Base-by-base conservation (phyloP, 2,797 vertebrate genomes). In the Saxicola maurus region DNA sequence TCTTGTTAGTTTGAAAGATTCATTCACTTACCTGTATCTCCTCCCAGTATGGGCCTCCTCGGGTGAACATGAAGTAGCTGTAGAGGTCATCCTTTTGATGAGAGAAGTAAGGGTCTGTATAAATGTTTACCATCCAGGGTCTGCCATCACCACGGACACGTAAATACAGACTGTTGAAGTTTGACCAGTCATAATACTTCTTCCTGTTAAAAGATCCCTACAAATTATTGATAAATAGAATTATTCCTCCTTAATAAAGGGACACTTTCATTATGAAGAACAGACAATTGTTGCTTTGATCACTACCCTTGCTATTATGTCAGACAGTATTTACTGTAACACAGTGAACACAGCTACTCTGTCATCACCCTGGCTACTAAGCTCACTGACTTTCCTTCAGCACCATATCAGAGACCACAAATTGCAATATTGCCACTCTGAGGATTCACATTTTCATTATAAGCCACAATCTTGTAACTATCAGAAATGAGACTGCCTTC, bases 41-140 rank as follows among this genome's bases (percentile, higher is more conserved):
- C 87, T 99, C 98, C 99, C 99, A 99, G 95, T 99, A 99, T 0
- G 99, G 99, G 4, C 99, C 99, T 45, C 99, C 99, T 24, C 98
- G 97, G 9, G 99, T 99, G 85, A 98, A 99, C 95, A 99, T 96
- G 94, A 99, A 99, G 88, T 99, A 99, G 94, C 93, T 98, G 97
- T 99, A 99, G 6, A 99, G 91, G 68, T 99, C 98, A n/a, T 99
- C 97, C 91, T 96, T 98, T 51, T 97, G 97, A 86, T 98, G 98
- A 35, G 98, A 94, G 92, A 97, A 98, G 93, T 97, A 98, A 0
- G 96, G 98, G 55, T 98, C 98, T 21, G 97, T 45, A 13, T 84
- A 96, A 28, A 99, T 96, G 92, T 98, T 98, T 77, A 99, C 95
- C 99, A 99, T 99, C 99, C 99, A 99, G 3, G 98, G 98, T 30